phyloP scores from a whole-genome alignment of 2,797 vertebrate species.

The Numenius phaeopus region DNA sequence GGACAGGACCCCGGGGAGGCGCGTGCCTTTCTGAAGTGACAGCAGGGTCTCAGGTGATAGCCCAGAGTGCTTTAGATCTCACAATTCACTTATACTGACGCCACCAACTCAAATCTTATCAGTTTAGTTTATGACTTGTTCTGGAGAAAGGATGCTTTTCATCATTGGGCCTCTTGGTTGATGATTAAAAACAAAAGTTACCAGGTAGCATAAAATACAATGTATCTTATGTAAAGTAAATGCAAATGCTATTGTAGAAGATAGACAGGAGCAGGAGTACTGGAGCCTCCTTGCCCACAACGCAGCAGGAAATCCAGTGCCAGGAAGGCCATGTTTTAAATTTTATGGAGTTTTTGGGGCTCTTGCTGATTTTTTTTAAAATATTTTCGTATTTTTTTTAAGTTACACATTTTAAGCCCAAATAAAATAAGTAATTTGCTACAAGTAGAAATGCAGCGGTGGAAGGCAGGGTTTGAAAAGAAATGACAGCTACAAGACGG shows the following conservation, averaged over 20 bases:
- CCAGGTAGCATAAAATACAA: neutral
- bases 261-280: neutral
- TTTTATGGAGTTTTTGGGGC: neutral
- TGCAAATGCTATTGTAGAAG: neutral
- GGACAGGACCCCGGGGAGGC: neutral
- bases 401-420: neutral
- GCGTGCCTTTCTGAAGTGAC: neutral
- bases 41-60: neutral
- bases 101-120: neutral
- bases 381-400: neutral
- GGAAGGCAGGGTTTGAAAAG: neutral
- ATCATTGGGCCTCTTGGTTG: neutral
- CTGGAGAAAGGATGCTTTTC: neutral
- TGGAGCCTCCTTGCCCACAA: neutral
- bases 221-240: neutral
- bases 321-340: neutral
- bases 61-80: neutral
- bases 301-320: neutral
- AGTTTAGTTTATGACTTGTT: neutral
- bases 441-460: neutral
- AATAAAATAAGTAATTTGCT: neutral
- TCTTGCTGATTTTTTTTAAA: neutral
- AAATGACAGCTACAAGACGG: neutral
- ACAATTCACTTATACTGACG: neutral
- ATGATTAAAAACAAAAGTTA: neutral